Conservation (phyloP, 2,797 vertebrate species). For the Leptodon cayanensis region DNA sequence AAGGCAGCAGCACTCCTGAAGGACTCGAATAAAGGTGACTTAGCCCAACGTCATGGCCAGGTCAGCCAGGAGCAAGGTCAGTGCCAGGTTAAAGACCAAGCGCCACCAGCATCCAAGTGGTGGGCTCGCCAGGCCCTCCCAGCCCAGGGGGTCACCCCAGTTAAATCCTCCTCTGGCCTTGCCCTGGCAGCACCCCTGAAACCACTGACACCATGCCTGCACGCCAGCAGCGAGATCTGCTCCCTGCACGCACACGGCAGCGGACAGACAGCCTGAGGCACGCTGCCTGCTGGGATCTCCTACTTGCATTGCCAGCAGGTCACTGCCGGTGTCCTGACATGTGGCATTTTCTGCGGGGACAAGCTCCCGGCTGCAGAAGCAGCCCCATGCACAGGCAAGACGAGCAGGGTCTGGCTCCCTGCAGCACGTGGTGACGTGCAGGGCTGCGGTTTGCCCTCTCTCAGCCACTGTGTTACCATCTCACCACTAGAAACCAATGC, state of each 20-base stretch:
- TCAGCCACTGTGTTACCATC: background rate
- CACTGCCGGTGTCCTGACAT: fast-evolving
- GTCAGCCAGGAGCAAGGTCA: background rate
- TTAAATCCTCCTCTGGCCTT: background rate
- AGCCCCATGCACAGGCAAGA: background rate
- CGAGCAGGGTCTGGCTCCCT: background rate
- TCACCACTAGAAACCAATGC: fast-evolving
- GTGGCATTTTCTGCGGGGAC: fast-evolving
- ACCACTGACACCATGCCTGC: background rate
- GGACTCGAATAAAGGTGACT: background rate
- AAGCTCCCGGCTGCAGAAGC: fast-evolving
- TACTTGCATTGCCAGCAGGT: background rate
- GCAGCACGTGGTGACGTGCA: fast-evolving
- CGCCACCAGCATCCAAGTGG: background rate
- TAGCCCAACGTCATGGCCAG: fast-evolving
- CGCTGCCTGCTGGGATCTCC: background rate
- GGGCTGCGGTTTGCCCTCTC: background rate
- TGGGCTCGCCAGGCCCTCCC: background rate
- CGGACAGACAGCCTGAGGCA: fast-evolving
- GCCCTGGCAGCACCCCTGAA: background rate
- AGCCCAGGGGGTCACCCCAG: background rate
- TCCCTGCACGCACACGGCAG: fast-evolving
- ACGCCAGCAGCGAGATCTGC: background rate
- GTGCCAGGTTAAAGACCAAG: background rate
- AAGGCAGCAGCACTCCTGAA: background rate